Base-by-base conservation (phyloP, 1,140 invertebrate genomes). In the Drosophila busckii region DNA sequence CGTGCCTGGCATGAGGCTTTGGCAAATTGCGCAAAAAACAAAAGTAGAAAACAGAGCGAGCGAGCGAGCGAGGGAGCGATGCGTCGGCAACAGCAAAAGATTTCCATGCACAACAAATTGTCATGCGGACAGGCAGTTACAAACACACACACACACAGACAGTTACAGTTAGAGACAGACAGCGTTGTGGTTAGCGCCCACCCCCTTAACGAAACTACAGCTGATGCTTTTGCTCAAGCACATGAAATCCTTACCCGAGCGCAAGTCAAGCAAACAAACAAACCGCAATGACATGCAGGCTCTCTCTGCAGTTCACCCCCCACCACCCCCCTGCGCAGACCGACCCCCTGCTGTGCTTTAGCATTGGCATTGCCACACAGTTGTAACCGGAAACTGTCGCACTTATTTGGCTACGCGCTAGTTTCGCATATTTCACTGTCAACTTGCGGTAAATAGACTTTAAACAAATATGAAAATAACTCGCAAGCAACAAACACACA, bases 401-500 rank as follows among this genome's bases (percentile, higher is more conserved):
- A 80, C 75, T 80, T 80, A 80, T 80, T 80, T 80, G 75, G 75
- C 75, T 80, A 80, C 75, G 75, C 75, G 75, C 75, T 80, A 82
- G 75, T 80, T 82, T 75, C 75, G 75, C 75, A 80, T 80, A 80
- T 80, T 80, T 80, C 75, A 80, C 75, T 80, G 75, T 80, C 75
- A 80, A 82, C 75, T 80, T 80, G 75, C 75, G 75, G 75, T 80
- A 80, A 80, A 80, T 80, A 80, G 75, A 82, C 75, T 80, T 80
- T 80, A 80, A 82, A 80, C 75, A 80, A 80, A 80, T 80, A 80
- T 80, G 75, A 82, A 82, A 80, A 80, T 82, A 80, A 75, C 75
- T 82, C 56, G 69, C 60, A 80, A 71, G 73, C 67, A 78, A 61
- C 45, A 50, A 37, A 50, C 41, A 31, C 20, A 23, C 38, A 22